Conservation (phyloP, 2,888 invertebrate genomes). For the Amiota mariae region DNA sequence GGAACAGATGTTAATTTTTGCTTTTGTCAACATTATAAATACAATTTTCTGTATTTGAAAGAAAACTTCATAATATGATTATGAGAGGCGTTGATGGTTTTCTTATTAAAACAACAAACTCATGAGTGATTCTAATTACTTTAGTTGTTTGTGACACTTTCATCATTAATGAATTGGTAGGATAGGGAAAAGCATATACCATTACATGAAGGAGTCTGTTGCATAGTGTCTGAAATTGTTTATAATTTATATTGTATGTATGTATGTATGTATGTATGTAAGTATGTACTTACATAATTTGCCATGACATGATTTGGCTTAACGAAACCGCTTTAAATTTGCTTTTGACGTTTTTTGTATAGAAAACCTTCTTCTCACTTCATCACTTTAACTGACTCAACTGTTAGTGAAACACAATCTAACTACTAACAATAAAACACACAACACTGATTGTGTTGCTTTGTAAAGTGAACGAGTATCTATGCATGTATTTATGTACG, state of each 20-base stretch:
- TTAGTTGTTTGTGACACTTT: constrained; percentile 42
- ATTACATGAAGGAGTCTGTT: no score
- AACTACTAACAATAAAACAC: background rate
- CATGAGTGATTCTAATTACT: constrained; percentile 40
- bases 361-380: no score
- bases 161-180: background rate
- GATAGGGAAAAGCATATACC: no score
- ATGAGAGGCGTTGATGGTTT: constrained; percentile 38
- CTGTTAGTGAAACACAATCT: no score
- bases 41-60: no score
- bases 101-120: background rate
- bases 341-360: no score
- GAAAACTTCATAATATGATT: background rate
- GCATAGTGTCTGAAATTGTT: background rate
- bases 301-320: background rate
- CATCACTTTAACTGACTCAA: no score
- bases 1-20: background rate
- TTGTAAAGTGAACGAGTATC: background rate
- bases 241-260: no score
- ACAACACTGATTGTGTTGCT: background rate
- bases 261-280: constrained; percentile 4
- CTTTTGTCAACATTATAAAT: no score
- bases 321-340: no score
- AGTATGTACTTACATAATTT: background rate
- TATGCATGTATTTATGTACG: no score